A percentile compares a stretch with the other conserved stretches of the same genome.
Conservation (phyloP, 2,113 vertebrate species). For the Ceyx melanurus region DNA sequence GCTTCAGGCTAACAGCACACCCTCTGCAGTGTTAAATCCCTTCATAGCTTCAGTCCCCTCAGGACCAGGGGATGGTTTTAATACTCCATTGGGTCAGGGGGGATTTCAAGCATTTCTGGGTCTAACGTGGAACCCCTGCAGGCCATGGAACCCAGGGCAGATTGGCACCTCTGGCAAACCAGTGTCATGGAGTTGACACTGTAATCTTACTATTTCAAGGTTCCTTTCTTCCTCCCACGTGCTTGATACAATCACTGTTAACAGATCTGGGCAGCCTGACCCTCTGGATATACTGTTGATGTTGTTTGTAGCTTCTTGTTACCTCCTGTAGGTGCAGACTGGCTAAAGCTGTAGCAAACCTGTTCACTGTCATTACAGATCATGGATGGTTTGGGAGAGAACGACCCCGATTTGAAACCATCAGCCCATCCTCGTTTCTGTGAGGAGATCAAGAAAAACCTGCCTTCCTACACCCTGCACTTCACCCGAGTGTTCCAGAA, state of each 20-base stretch:
- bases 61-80: rapidly evolving
- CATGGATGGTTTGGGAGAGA: slow-evolving; percentile 92
- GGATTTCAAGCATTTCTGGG: neutral
- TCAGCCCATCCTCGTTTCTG: slow-evolving; percentile 90
- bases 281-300: neutral
- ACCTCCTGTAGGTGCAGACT: neutral
- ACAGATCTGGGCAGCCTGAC: neutral
- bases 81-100: neutral
- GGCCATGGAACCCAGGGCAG: neutral
- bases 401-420: slow-evolving; percentile 83
- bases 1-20: neutral
- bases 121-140: neutral
- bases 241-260: neutral
- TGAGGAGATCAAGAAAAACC: slow-evolving; percentile 86
- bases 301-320: neutral
- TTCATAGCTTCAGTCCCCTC: neutral
- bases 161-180: rapidly evolving
- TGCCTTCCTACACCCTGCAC: slow-evolving; percentile 73
- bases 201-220: neutral
- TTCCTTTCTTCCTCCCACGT: neutral
- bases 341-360: neutral
- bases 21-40: neutral
- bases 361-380: slow-evolving; percentile 76
- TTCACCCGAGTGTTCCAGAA: slow-evolving; percentile 92
- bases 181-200: neutral